phyloP scores from a whole-genome alignment of 2,797 vertebrate species.

The Arnoldichthys spilopterus region DNA sequence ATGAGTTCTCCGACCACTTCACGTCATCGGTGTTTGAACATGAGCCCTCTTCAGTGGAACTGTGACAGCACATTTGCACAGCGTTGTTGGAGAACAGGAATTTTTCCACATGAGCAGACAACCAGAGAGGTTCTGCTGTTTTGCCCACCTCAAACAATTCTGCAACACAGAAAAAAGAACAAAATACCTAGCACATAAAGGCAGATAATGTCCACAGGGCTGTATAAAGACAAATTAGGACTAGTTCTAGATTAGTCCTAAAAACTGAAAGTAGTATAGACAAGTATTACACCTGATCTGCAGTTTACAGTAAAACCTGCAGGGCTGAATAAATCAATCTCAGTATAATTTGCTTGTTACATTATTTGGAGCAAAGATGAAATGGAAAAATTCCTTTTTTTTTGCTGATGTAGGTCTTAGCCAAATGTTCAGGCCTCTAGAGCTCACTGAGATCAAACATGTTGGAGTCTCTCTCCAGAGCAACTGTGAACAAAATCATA shows the following conservation, averaged over 20 bases:
- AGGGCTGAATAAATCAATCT: not conserved
- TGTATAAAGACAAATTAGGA: not conserved
- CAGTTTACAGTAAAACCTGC: not conserved
- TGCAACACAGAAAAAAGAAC: not conserved
- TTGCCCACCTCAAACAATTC: slow-evolving; percentile 3
- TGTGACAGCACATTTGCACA: slow-evolving; percentile 6
- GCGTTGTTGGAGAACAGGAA: slow-evolving; percentile 24
- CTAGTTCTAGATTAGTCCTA: not conserved
- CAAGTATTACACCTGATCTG: not conserved
- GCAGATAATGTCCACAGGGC: not conserved
- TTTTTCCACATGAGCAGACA: slow-evolving; percentile 28
- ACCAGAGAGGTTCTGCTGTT: not conserved
- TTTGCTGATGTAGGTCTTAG: not conserved
- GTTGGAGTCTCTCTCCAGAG: not conserved
- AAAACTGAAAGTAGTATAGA: not conserved
- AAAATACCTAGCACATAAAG: not conserved
- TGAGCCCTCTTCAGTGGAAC: slow-evolving; percentile 2
- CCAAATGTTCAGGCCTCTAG: too few species aligned
- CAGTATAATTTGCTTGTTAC: too few species aligned
- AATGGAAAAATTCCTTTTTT: not conserved
- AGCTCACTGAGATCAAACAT: not conserved
- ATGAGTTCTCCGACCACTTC: not conserved
- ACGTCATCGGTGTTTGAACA: slow-evolving; percentile 2
- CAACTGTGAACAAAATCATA: not conserved
- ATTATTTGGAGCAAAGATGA: too few species aligned